A percentile compares a stretch with the other conserved stretches of the same genome.
Evolutionary conservation across 2,113 vertebrate species (phyloP).

Genomic region (Periophthalmus modestus): DNA sequence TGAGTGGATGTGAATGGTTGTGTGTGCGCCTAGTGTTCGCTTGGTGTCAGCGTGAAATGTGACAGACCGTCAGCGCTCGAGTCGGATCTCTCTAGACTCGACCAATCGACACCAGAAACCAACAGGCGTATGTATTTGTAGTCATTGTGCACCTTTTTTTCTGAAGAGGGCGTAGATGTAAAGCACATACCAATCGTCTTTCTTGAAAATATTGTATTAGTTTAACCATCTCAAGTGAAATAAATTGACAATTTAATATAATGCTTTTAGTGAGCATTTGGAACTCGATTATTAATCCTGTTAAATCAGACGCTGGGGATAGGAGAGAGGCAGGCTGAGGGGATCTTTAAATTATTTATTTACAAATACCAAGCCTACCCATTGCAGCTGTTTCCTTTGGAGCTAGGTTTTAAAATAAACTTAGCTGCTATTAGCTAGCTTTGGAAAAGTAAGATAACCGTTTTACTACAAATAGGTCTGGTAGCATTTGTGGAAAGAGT

Average conservation of each 20-base stretch:
- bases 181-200: background rate
- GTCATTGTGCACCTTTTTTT: rapidly evolving
- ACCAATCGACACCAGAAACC: slow-evolving; percentile 48
- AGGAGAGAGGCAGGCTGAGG: slow-evolving; percentile 63
- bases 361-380: slow-evolving; percentile 65
- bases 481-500: background rate
- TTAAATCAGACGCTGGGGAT: slow-evolving; percentile 58
- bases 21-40: slow-evolving; percentile 56
- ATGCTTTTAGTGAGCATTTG: background rate
- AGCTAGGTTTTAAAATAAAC: slow-evolving; percentile 50
- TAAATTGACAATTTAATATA: background rate
- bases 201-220: rapidly evolving
- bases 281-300: slow-evolving; percentile 48
- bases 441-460: slow-evolving; percentile 27
- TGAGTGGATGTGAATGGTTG: slow-evolving; percentile 38
- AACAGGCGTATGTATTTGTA: slow-evolving; percentile 13
- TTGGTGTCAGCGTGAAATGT: slow-evolving; percentile 80
- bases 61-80: slow-evolving; percentile 78
- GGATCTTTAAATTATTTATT: slow-evolving; percentile 78
- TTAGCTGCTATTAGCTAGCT: slow-evolving; percentile 17
- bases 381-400: slow-evolving; percentile 68
- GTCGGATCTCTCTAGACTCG: slow-evolving; percentile 67
- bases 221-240: rapidly evolving
- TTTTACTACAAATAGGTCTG: background rate
- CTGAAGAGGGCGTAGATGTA: background rate